phyloP scores from a whole-genome alignment of 2,888 invertebrate species.

The Zygaena filipendulae region DNA sequence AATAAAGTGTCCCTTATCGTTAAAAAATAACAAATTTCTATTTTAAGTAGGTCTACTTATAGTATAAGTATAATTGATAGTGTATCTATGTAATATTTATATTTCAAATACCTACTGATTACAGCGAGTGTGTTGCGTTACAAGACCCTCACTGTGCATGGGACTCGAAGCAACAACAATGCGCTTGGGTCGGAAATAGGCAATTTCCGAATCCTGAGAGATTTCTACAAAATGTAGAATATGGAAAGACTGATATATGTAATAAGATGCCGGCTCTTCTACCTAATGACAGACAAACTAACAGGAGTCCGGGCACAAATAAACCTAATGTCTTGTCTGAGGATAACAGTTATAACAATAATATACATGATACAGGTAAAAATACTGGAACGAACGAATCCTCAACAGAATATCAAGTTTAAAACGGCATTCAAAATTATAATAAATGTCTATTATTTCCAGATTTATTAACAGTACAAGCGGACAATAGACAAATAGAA shows the following conservation, averaged over 20 bases:
- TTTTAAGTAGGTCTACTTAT: too few species aligned
- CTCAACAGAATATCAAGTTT: constrained; percentile 61
- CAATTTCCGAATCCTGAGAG: constrained; percentile 71
- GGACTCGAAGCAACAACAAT: constrained; percentile 78
- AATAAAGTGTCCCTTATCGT: too few species aligned
- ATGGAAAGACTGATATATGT: constrained; percentile 73
- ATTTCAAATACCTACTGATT: constrained; percentile 33
- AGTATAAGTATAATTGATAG: too few species aligned
- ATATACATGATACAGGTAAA: neutral
- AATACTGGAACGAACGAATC: constrained; percentile 62
- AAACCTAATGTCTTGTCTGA: constrained; percentile 31
- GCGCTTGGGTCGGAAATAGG: constrained; percentile 64
- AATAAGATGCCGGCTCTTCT: constrained; percentile 56
- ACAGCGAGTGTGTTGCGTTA: constrained; percentile 85
- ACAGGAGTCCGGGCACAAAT: constrained; percentile 54
- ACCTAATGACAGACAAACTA: constrained; percentile 46
- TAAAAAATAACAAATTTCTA: too few species aligned
- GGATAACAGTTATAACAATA: neutral
- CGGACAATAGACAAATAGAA: too few species aligned
- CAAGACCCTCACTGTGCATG: constrained; percentile 99
- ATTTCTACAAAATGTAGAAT: constrained; percentile 78
- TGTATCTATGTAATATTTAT: too few species aligned
- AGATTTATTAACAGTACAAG: too few species aligned
- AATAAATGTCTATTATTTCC: too few species aligned
- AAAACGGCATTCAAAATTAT: constrained; percentile 71